Evolutionary conservation across 2,113 vertebrate genomes (phyloP).

Genomic region (Microtus pennsylvanicus): DNA sequence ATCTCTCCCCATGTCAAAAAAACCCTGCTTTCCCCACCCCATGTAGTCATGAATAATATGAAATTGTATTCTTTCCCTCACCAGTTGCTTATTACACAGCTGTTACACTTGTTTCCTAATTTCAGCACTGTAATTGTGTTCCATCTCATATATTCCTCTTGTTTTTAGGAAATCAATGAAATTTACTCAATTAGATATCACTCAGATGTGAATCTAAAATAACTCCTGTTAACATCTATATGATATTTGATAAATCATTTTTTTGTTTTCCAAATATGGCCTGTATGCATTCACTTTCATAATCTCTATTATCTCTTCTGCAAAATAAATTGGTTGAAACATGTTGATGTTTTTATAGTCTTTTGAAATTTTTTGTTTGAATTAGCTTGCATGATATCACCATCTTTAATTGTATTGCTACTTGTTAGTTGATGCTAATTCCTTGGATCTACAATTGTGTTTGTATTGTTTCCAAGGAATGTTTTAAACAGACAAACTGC

Average conservation of each 20-base stretch:
- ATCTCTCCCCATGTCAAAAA: constrained; percentile 9
- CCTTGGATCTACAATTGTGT: neutral
- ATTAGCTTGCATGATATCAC: neutral
- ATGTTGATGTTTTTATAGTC: neutral
- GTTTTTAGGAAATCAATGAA: constrained; percentile 45
- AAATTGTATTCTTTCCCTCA: constrained; percentile 20
- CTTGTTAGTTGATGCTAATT: constrained; percentile 8
- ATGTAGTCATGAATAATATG: neutral
- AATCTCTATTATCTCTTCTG: neutral
- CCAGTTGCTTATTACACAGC: neutral
- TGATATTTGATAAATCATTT: constrained; percentile 29
- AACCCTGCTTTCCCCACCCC: neutral
- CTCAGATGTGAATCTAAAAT: constrained; percentile 38
- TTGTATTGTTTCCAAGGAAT: neutral
- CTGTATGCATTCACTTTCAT: neutral
- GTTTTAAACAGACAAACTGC: neutral
- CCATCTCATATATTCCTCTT: neutral
- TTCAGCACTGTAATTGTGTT: neutral
- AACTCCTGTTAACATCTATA: neutral
- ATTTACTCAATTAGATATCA: neutral
- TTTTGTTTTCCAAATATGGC: neutral
- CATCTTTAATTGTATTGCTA: constrained; percentile 34
- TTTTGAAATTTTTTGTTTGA: constrained; percentile 14
- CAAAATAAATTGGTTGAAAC: constrained; percentile 20
- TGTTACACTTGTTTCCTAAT: neutral